Evolutionary conservation across 1,140 invertebrate species (phyloP).

Genomic region (Danaus melanippus): DNA sequence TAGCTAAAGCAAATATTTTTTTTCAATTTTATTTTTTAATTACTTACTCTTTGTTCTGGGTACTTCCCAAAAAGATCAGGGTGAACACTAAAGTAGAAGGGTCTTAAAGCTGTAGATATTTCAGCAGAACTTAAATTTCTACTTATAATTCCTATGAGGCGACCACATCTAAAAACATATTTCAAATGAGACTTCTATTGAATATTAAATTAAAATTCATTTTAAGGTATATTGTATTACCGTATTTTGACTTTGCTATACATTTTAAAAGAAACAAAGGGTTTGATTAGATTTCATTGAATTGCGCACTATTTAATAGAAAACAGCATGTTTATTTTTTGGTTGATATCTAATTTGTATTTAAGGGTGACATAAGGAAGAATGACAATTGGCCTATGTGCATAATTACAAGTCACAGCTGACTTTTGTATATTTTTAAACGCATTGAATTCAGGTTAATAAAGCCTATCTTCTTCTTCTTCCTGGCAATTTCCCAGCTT

Average conservation of each 20-base stretch:
- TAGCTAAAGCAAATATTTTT: no score
- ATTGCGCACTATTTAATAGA: conserved; percentile 16
- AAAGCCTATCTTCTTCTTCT: no score
- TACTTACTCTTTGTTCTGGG: conserved; percentile 85
- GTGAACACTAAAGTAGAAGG: conserved; percentile 96
- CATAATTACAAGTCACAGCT: no score
- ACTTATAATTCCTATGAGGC: conserved; percentile 35
- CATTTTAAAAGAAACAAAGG: conserved; percentile 26
- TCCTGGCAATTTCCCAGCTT: no score
- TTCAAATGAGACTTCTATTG: background rate
- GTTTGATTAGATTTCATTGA: background rate
- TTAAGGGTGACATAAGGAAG: no score
- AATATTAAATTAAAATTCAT: background rate
- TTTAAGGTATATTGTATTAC: conserved; percentile 17
- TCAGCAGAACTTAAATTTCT: conserved; percentile 74
- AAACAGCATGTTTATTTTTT: conserved; percentile 19
- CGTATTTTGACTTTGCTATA: conserved; percentile 43
- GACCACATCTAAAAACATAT: conserved; percentile 30
- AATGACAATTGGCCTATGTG: no score
- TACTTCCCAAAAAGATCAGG: conserved; percentile 94
- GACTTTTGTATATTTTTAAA: no score
- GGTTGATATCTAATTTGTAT: background rate
- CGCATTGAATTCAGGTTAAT: no score
- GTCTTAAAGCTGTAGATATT: conserved; percentile 89
- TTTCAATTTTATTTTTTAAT: no score